Base-by-base conservation (phyloP, 2,888 invertebrate genomes). In the Phengaris arion region DNA sequence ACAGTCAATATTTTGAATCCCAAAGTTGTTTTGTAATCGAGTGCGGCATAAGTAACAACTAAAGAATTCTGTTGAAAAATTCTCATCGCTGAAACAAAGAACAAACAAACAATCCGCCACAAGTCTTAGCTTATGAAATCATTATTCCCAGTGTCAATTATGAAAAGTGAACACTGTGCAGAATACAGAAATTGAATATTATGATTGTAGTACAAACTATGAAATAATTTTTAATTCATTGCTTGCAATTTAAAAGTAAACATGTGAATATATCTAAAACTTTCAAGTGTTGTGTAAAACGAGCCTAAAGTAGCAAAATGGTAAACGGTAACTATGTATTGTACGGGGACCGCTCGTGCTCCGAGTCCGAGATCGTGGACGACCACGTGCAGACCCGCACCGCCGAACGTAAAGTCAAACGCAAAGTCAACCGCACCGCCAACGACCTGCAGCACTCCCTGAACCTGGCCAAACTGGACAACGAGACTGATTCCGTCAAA, bases 251-350 rank as follows among this genome's bases (percentile, higher is more conserved):
- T 10, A 8, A 35, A 35, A 72, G 0, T 12, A 35, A 72, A 72
- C 3, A 72, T 72, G 54, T 72, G 54, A 54, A 52, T 68, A 45
- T 68, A 5, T 35, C 6, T 64, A 5, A 59, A 15, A 22, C 48
- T 59, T 64, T 13, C 12, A 46, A 68, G 54, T 70, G 13, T 12
- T 5, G 51, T 70, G 51, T 54, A 12, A 52, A 22, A 70, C 35
- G 35, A 3, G 45, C 45, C n/a, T 10, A 15, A n/a, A 78, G 70
- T 76, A 35, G 52, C 79, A 89, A 87, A 82, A 94, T 94, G 94
- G 94, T 94, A 77, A 94, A 93, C 84, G 92, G 94, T 22, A 93
- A 94, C 81, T 94, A 94, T 81, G 86, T 90, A 51, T 79, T 94
- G 68, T 93, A 93, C 80, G 92, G 92, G 59, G 92, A 93, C 80